Evolutionary conservation across 2,797 vertebrate species (phyloP), one percentile per base, ranked within the genome.

Genomic region (Rhinogobio ventralis): DNA sequence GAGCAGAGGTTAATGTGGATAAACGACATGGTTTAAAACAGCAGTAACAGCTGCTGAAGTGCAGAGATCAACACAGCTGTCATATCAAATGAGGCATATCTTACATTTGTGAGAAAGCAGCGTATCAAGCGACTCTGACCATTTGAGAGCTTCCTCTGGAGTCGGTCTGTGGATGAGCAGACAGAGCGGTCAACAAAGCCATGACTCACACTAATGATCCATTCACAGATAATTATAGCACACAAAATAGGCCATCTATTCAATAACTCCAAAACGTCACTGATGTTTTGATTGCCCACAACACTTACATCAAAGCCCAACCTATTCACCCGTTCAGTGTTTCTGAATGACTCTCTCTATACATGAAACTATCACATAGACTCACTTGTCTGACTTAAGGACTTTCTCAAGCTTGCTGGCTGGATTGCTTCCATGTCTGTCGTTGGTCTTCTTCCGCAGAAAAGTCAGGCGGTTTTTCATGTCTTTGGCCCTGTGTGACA

Each of bases 41-140:
- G 7, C 30, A 55, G 19, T 71, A 25, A 72, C 39, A 57, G 17
- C 33, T 39, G 13, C 49, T 81, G 20, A 11, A 39, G 66, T 5
- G 46, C 67, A 49, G 33, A 45, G 53, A 72, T 23, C 66, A 69
- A 46, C 53, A 72, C 45, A 28, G 33, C 5, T 76, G 66, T 69
- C 67, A 28, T 13, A 23, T 60, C 11, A 45, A 74, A 64, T 53
- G 62, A 64, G 13, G 60, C 25, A 42, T 57, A 79, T 93, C 96
- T 96, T 92, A 99, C 98, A 97, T 93, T 97, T 97, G 92, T 97
- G 97, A 88, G 95, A 91, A 88, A 99, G 94, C 90, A 99, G 93
- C 86, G 95, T 95, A 86, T 98, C 96, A 90, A 99, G 92, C 81
- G 96, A 96, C 86, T 97, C 96, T 0, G 95, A 95, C 97, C 98